Percentiles rank a stretch among this genome's conserved stretches.
Conservation (phyloP, 2,888 invertebrate genomes). For the Cerceris ruficornis region DNA sequence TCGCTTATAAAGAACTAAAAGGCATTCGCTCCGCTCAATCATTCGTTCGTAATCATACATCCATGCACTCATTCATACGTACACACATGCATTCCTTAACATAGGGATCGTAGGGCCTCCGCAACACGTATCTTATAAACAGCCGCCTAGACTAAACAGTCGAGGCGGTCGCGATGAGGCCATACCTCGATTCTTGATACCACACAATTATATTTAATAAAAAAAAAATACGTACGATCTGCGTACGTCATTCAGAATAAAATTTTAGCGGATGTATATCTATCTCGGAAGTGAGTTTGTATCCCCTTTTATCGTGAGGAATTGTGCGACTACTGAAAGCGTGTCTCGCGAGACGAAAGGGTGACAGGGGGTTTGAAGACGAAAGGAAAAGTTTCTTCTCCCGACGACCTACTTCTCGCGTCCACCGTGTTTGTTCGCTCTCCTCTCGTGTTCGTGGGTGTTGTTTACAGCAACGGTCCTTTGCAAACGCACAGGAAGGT, state of each 20-base stretch:
- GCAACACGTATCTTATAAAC: too few species aligned
- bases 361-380: conserved; percentile 32
- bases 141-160: too few species aligned
- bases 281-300: background rate
- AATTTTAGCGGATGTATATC: background rate
- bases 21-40: too few species aligned
- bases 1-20: too few species aligned
- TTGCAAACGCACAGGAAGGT: conserved; percentile 54
- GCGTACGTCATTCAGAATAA: background rate
- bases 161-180: too few species aligned
- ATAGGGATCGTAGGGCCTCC: too few species aligned
- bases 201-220: background rate
- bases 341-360: conserved; percentile 22
- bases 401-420: conserved; percentile 58
- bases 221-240: background rate
- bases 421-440: conserved; percentile 56
- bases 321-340: conserved; percentile 38
- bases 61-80: too few species aligned
- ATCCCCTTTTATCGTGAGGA: conserved; percentile 25
- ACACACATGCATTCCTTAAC: too few species aligned
- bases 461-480: conserved; percentile 63
- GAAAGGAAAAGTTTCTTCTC: conserved; percentile 66
- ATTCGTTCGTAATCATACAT: too few species aligned
- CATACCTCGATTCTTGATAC: too few species aligned
- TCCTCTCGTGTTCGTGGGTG: conserved; percentile 43